Evolutionary conservation across 2,797 vertebrate genomes (phyloP).

Genomic region (Rhinophrynus dorsalis): DNA sequence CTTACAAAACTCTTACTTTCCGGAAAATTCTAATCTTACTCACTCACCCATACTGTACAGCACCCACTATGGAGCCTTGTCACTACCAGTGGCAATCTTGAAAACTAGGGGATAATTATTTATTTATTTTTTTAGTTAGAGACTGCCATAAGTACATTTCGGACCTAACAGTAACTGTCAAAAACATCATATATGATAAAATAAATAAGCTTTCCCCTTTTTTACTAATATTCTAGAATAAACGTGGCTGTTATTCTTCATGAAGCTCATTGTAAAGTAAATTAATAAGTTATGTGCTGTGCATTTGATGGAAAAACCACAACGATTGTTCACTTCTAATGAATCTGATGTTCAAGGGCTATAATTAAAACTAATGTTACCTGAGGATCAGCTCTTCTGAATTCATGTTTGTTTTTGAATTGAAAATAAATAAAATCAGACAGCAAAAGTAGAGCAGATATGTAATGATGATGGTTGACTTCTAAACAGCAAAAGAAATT

Average conservation of each 20-base stretch:
- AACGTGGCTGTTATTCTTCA: constrained; percentile 53
- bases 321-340: constrained; percentile 60
- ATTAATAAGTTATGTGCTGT: constrained; percentile 57
- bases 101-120: no score
- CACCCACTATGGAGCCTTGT: no score
- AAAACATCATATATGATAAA: not conserved
- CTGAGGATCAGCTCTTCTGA: constrained; percentile 61
- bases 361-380: constrained; percentile 68
- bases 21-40: no score
- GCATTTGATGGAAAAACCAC: constrained; percentile 51
- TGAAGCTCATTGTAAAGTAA: constrained; percentile 56
- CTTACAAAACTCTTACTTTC: no score
- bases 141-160: no score
- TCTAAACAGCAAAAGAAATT: constrained; percentile 78
- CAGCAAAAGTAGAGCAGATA: constrained; percentile 61
- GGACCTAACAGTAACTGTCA: no score
- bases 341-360: constrained; percentile 40
- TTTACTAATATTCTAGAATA: constrained; percentile 44
- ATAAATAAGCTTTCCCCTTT: not conserved
- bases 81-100: no score
- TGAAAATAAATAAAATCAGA: constrained; percentile 75
- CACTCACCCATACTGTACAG: no score
- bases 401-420: constrained; percentile 71
- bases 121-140: no score
- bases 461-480: constrained; percentile 75